Conservation (phyloP, 2,888 invertebrate species). For the Parthenolecanium corni region DNA sequence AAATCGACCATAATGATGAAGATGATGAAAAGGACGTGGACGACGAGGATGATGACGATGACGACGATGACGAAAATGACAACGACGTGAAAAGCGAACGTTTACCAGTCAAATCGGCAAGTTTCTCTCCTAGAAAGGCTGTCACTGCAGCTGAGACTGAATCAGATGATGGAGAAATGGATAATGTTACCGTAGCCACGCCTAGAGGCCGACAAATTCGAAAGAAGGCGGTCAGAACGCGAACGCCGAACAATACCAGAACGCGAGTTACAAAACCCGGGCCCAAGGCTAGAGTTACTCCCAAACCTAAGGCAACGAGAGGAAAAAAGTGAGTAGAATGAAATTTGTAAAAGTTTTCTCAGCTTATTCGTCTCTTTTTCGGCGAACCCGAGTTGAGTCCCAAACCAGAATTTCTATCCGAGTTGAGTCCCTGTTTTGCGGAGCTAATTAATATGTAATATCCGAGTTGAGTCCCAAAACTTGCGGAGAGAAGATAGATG, state of each 20-base stretch:
- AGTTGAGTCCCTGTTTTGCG: too few relatives aligned
- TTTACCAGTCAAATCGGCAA: too few relatives aligned
- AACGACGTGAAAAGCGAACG: constrained; percentile 8
- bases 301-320: constrained; percentile 6
- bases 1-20: too few relatives aligned
- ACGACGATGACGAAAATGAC: constrained; percentile 14
- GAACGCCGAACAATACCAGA: neutral
- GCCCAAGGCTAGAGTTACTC: constrained; percentile 6
- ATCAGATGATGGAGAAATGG: neutral
- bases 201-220: neutral
- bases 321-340: constrained; percentile 15
- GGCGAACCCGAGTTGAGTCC: too few relatives aligned
- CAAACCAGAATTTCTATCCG: too few relatives aligned
- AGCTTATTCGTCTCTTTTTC: neutral
- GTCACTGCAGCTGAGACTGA: too few relatives aligned
- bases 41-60: constrained; percentile 9
- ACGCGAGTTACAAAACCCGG: neutral
- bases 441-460: too few relatives aligned
- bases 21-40: neutral
- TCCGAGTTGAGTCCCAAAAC: too few relatives aligned
- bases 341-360: neutral
- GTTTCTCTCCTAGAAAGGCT: too few relatives aligned
- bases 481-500: too few relatives aligned
- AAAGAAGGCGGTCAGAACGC: neutral
- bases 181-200: neutral